Evolutionary conservation across 2,113 vertebrate genomes (phyloP).

Genomic region (Silurus meridionalis): DNA sequence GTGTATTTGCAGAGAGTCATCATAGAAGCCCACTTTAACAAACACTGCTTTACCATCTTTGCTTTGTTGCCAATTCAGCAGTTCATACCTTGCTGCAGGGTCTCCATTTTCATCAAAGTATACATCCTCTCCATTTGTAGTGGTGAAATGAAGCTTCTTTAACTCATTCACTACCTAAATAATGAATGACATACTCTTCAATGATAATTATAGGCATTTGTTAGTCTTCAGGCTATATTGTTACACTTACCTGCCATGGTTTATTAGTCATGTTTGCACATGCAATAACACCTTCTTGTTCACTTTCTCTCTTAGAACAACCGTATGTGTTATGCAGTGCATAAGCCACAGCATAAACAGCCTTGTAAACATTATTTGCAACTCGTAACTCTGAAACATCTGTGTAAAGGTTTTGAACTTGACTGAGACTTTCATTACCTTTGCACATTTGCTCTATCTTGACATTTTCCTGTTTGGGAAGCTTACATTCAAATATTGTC

Average conservation of each 20-base stretch:
- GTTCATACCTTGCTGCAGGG: slow-evolving; percentile 53
- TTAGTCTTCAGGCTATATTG: slow-evolving; percentile 35
- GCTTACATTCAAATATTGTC: slow-evolving; percentile 52
- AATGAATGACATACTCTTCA: background rate
- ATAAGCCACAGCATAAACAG: slow-evolving; percentile 58
- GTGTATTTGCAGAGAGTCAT: background rate
- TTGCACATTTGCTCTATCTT: slow-evolving; percentile 30
- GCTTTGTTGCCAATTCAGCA: slow-evolving; percentile 56
- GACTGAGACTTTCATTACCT: slow-evolving; percentile 52
- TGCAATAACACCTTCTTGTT: background rate
- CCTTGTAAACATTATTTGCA: slow-evolving; percentile 62
- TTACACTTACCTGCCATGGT: slow-evolving; percentile 16
- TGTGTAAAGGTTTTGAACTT: slow-evolving; percentile 57
- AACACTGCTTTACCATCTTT: background rate
- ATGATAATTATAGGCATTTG: background rate
- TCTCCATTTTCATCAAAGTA: slow-evolving; percentile 6
- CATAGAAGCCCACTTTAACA: slow-evolving; percentile 4
- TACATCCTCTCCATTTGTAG: slow-evolving; percentile 29
- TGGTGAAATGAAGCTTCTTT: slow-evolving; percentile 49
- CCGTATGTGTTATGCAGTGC: slow-evolving; percentile 46
- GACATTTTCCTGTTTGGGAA: background rate
- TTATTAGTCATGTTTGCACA: slow-evolving; percentile 37
- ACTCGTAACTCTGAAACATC: slow-evolving; percentile 57
- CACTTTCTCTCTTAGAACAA: slow-evolving; percentile 15
- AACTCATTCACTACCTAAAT: slow-evolving; percentile 47